These are phyloP conservation scores for Alviniconcha strummeri DNA, from an alignment of 2,888 invertebrate genomes.

Conservation along the genomic window DNA sequence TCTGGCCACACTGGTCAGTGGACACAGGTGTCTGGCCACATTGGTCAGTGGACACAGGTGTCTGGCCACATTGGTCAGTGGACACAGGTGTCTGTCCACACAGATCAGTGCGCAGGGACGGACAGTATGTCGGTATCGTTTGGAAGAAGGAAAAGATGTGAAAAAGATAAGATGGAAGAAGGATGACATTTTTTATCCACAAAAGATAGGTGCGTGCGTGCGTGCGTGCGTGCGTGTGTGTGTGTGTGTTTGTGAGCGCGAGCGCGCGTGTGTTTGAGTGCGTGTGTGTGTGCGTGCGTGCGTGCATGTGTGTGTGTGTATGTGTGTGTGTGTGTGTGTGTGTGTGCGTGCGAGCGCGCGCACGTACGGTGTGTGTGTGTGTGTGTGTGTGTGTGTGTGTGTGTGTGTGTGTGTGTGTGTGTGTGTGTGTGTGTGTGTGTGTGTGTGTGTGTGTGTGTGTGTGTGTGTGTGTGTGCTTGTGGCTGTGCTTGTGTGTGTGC, in stretches of 20 bases:
- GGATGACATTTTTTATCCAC: too few species aligned
- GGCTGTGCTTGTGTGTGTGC: not conserved
- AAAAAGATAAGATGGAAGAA: too few species aligned
- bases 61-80: too few species aligned
- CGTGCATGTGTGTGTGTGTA: not conserved
- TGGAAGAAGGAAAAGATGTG: too few species aligned
- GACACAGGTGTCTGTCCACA: too few species aligned
- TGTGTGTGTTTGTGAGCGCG: not conserved
- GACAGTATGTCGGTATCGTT: too few species aligned
- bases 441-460: not conserved
- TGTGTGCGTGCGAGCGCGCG: not conserved
- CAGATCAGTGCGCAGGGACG: too few species aligned
- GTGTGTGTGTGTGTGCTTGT: too few species aligned
- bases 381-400: not conserved
- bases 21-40: too few species aligned
- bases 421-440: not conserved
- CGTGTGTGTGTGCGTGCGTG: not conserved
- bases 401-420: not conserved
- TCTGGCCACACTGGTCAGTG: too few species aligned
- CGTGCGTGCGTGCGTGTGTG: not conserved
- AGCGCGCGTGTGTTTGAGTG: not conserved
- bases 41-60: too few species aligned
- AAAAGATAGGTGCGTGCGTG: too few species aligned
- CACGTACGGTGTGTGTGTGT: not conserved
- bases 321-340: conserved; percentile 1